phyloP scores from a whole-genome alignment of 2,113 vertebrate genomes.

The Cepphus grylle region DNA sequence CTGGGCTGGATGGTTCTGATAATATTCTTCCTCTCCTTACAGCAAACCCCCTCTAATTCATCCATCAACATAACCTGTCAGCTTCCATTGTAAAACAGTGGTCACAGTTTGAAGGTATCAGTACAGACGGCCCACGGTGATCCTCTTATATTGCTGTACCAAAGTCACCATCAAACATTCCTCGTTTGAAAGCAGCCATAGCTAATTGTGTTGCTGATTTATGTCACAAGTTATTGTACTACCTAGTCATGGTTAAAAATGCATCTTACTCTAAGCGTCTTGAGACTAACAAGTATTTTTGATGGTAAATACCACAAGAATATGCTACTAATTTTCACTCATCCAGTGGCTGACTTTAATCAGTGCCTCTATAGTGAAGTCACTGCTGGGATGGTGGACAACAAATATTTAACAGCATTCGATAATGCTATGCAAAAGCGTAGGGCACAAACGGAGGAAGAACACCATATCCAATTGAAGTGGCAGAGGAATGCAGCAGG shows the following conservation, averaged over 20 bases:
- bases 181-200: not conserved
- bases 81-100: not conserved
- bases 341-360: not conserved
- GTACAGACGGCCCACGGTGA: not conserved
- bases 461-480: conserved; percentile 47
- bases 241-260: not conserved
- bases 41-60: not conserved
- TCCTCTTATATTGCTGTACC: not conserved
- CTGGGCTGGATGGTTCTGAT: not conserved
- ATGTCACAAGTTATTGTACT: not conserved
- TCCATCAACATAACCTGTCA: not conserved
- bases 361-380: not conserved
- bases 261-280: not conserved
- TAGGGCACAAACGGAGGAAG: not conserved
- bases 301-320: not conserved
- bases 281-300: not conserved
- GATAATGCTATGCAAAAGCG: not conserved
- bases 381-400: not conserved
- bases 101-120: not conserved
- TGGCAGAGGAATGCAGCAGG: conserved; percentile 47
- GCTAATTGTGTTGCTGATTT: not conserved
- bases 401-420: not conserved
- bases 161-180: not conserved
- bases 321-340: not conserved
- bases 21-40: not conserved